Evolutionary conservation across 2,797 vertebrate species (phyloP).

Genomic region (Bovichtus diacanthus): DNA sequence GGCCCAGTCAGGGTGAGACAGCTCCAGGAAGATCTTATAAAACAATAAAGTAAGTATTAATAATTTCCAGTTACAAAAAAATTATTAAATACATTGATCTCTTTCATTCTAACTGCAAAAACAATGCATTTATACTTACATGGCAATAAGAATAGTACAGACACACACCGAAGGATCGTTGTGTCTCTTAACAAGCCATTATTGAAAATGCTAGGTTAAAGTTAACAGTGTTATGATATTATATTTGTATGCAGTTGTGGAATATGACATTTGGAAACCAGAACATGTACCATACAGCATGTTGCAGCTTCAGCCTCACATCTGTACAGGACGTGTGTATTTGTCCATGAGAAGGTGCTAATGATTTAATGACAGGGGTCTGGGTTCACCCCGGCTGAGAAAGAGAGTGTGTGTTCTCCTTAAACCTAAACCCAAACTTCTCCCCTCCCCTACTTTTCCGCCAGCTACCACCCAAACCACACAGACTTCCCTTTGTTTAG

Average conservation of each 20-base stretch:
- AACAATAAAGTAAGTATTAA: background rate
- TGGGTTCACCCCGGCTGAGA: conserved; percentile 67
- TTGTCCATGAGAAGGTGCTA: conserved; percentile 77
- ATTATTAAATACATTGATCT: background rate
- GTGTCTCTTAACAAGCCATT: too few relatives aligned
- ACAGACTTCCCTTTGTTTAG: conserved; percentile 89
- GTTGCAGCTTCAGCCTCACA: conserved; percentile 41
- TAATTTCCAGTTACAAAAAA: background rate
- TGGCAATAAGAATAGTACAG: background rate
- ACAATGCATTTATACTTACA: background rate
- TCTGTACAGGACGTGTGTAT: conserved; percentile 50
- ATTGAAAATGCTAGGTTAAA: background rate
- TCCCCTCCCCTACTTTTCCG: conserved; percentile 37
- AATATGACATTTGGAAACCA: conserved; percentile 26
- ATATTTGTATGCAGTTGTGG: background rate
- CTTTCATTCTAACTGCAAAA: background rate
- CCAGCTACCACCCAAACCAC: conserved; percentile 79
- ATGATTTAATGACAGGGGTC: conserved; percentile 81
- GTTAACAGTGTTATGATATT: background rate
- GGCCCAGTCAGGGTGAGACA: background rate
- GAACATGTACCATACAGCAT: conserved; percentile 15
- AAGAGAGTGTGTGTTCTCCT: conserved; percentile 69
- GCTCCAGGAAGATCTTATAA: background rate
- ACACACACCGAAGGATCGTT: too few relatives aligned
- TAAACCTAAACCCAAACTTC: conserved; percentile 52